Base-by-base conservation (phyloP, 2,113 vertebrate species). In the Sorex araneus region DNA sequence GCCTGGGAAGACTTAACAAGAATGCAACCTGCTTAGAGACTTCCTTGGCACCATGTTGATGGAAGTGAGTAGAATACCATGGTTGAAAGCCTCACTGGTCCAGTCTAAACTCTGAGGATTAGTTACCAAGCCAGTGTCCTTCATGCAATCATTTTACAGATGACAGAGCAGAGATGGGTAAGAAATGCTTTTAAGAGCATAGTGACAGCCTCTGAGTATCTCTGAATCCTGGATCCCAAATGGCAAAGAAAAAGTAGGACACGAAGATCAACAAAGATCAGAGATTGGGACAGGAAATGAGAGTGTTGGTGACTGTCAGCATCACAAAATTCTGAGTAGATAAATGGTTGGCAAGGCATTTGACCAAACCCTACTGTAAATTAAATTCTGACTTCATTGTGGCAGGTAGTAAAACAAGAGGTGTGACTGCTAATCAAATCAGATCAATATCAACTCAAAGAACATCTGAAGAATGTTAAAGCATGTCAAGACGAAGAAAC, bases 381-480 rank as follows among this genome's bases (percentile, higher is more conserved):
- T 12, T 34, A 2, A 63, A 63, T 25, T 63, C 60, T 23, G 47
- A 63, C 60, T 70, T 12, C 21, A 9, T 87, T 67, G 67, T 54
- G 50, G 19, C 3, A 54, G 47, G 6, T 66, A 10, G 28, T 43
- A 84, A 85, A 84, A 15, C 18, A 4, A 27, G n/a, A 73, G 12
- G 18, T 84, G 12, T 71, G 10, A 43, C 75, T 88, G 28, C 66
- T 70, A 94, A 47, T 54, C 45, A 89, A 76, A 82, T 32, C 36
- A 85, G 76, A 78, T 86, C 47, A 66, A 12, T 43, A 64, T 64
- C 8, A 64, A 40, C 50, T 92, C 77, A 87, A 87, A 87, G 70
- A 75, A 50, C 43, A 60, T 66, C 77, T 87, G 6, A 23, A 36
- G 50, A 78, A 19, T 66, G 63, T 64, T 69, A 78, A 93, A 57